Evolutionary conservation across 2,888 invertebrate genomes (phyloP), one percentile per base, ranked within the genome.

Genomic region (Apoda limacodes): DNA sequence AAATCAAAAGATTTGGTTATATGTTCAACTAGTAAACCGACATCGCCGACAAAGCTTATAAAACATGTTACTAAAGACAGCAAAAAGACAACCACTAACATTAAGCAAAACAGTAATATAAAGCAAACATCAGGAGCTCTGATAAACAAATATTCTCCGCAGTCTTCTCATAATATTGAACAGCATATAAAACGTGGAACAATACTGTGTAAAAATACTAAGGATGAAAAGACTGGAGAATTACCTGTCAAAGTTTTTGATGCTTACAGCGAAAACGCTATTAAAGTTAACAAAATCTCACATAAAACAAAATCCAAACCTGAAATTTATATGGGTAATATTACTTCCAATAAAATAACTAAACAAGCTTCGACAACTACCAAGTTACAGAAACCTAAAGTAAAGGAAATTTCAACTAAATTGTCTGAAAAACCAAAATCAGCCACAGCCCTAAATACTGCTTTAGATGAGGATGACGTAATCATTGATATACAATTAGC

Each of bases 401-500:
- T 39, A 36, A 66, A 60, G 42, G 65, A 76, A 38, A 40, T 55
- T 3, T 56, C 64, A 28, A 48, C 56, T n/a, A 75, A 72, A 40
- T 42, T 74, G 11, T 52, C 70, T 9, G 57, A 42, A 9, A 80
- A 80, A 48, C 78, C 75, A 4, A 80, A 80, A 43, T 80, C 80
- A 14, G 78, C 76, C 5, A 83, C 82, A 23, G 61, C 83, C 9
- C 57, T 83, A 13, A 83, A 82, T 34, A 82, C 78, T 12, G 67
- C 82, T 13, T 67, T 64, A 10, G 68, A 74, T 41, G 82, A 82
- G 40, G 71, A 83, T 48, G 85, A 86, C 45, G 64, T 88, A n/a
- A 81, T 88, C 15, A 85, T 88, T 34, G 87, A 88, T 54, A 82
- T 88, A 25, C 85, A 87, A 54, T 85, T 86, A 54, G 88, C 89